Percentiles rank a stretch among this genome's conserved stretches.
These are phyloP conservation scores for Elaphurus davidianus DNA, from an alignment of 2,113 vertebrate genomes.

Conservation along the genomic window DNA sequence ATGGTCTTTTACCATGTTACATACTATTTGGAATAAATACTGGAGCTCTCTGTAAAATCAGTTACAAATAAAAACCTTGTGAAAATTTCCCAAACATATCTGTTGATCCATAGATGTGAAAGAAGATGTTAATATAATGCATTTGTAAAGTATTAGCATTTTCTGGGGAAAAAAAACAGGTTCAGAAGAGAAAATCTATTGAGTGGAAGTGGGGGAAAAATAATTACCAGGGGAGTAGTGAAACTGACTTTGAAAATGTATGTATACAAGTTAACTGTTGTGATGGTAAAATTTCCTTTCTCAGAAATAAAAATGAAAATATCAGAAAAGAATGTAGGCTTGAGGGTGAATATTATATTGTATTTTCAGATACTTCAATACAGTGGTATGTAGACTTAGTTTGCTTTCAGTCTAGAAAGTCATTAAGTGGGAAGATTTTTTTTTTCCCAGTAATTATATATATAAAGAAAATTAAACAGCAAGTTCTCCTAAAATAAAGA, in stretches of 20 bases:
- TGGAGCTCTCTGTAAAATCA: not conserved
- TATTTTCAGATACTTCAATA: not conserved
- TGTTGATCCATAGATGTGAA: not conserved
- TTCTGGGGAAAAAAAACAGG: not conserved
- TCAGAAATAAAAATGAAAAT: slow-evolving; percentile 14
- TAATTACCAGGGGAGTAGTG: not conserved
- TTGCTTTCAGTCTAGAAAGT: not conserved
- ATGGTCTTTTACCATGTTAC: not conserved
- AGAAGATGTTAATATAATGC: not conserved
- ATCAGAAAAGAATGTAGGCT: not conserved
- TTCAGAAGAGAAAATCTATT: not conserved
- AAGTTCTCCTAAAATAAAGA: slow-evolving; percentile 33
- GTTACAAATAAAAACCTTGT: not conserved
- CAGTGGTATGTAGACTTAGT: not conserved
- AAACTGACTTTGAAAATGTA: not conserved
- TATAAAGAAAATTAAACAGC: slow-evolving; percentile 28
- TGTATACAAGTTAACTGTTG: not conserved
- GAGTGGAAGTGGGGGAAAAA: not conserved
- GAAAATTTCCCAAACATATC: not conserved
- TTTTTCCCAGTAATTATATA: not conserved
- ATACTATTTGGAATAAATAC: not conserved
- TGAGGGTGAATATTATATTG: not conserved
- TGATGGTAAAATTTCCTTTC: not conserved
- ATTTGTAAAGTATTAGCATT: not conserved
- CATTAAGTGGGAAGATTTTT: slow-evolving; percentile 5